Evolutionary conservation across 2,113 vertebrate genomes (phyloP), one percentile per base, ranked within the genome.

Genomic region (Calidris pygmaea): DNA sequence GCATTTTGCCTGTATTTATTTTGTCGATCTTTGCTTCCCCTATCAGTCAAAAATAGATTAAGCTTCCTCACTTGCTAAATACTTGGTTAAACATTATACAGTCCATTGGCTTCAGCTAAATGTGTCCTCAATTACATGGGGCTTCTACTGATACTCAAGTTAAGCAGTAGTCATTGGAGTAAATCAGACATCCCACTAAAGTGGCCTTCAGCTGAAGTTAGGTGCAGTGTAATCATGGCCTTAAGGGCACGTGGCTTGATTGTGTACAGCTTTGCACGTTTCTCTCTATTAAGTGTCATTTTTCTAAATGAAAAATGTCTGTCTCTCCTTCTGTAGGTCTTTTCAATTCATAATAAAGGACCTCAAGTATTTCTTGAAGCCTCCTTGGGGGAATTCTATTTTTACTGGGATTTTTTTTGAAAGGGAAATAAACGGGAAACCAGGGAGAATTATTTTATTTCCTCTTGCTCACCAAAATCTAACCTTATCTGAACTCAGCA

Each of bases 31-130:
- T 77, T 75, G 17, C 27, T 60, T 87, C 45, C 22, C 75, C 32
- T 90, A 29, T 78, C 66, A 96, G 50, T 94, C 67, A 84, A 90
- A 94, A 94, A 56, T 34, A 84, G 74, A 71, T 90, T 94, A 84
- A 93, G 55, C 23, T 60, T 88, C 53, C n/a, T 76, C 32, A 58
- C 52, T 86, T 76, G 55, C 52, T 76, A 96, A 92, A 90, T 89
- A 82, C 66, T 79, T 89, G 53, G 58, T 73, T 89, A 93, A 93
- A 91, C 41, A 71, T 76, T 72, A 63, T 22, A 37, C 35, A 85
- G 60, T 45, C 66, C 59, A 39, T 55, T 10, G 24, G 74, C 27
- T 89, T 34, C 37, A 37, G 55, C 74, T 80, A 77, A 87, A 90
- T 52, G 2, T 79, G 37, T 87, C 55, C 77, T 47, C 37, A 71